Base-by-base conservation (phyloP, 2,888 invertebrate genomes). In the Pachymerium ferrugineum region DNA sequence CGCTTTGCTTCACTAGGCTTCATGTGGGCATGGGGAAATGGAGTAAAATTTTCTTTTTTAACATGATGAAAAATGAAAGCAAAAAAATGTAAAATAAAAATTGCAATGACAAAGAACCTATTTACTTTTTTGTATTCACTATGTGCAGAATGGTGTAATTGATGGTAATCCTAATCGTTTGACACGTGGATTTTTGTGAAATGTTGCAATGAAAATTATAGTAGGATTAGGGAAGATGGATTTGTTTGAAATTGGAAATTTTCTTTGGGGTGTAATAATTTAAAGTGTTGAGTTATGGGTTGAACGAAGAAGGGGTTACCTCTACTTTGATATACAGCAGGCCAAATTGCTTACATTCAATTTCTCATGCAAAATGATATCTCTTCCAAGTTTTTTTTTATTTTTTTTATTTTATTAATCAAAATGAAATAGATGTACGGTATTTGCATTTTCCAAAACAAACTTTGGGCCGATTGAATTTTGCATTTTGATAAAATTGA, bases 191-290 rank as follows among this genome's bases (percentile, higher is more conserved):
- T 47, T 47, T 38, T 47, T 47, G 22, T 47, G 47, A 47, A 47
- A 47, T 47, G 47, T 16, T 47, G n/a, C 10, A n/a, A n/a, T n/a
- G n/a, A n/a, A 22, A 47, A 47, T 47, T 47, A 47, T 47, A 16
- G 1, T 16, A 22, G 47, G 47, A 47, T 47, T 47, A 47, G 47
- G 2, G 16, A 22, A 16, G 19, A 47, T 47, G 47, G 47, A 47
- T 47, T 38, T 47, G 47, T 47, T 47, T 47, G 47, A 22, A 19
- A 19, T 16, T 47, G 47, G 16, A 47, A 47, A 47, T 2, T 47
- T 47, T 47, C 10, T 47, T 47, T 47, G n/a, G 47, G n/a, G 47
- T 14, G 47, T 47, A 47, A 47, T 47, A 47, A 47, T 47, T 47
- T 16, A 16, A 16, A 16, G 47, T 2, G 22, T 19, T 47, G n/a